Evolutionary conservation across 2,888 invertebrate species (phyloP), one percentile per base, ranked within the genome.

Genomic region (Drosophila lacicola): DNA sequence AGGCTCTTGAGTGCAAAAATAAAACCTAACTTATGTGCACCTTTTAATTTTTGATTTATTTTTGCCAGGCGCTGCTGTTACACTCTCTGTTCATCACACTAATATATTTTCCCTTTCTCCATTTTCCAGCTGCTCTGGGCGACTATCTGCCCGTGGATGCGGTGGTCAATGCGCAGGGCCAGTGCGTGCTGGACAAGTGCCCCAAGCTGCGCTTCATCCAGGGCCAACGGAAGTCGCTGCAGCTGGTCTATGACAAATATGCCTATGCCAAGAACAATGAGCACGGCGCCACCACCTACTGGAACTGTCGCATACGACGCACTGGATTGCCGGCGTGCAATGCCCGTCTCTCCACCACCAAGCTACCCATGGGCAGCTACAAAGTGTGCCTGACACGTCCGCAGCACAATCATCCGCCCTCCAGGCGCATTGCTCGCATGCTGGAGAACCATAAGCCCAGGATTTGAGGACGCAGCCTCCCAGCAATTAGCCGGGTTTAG

Each of bases 261-360:
- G 90, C 91, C 3, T 93, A 91, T 74, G 91, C 92, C 0, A 92
- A 90, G 74, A 92, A 92, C 60, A 91, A 91, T 64, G 70, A 78
- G 2, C 83, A 89, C 41, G 90, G 89, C 3, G 64, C 80, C 2
- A 91, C 91, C 1, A 91, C 85, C 2, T 93, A 93, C 63, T 93
- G 92, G 93, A 91, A 90, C 70, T 93, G 93, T 55, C 91, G 92
- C 3, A 87, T 80, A 56, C 88, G 92, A 0, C 90, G 90, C 39
- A 60, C 57, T 3, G 91, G 92, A 2, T 74, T 70, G 14, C 80
- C 86, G 10, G 82, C 91, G 0, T 92, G 92, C 65, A 86, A 85
- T 25, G 92, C 92, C 0, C 80, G 91, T 3, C 81, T 92, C 6
- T 90, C 90, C 17, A 92, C 91, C 21, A 86, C 78, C 4, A 72